phyloP scores from a whole-genome alignment of 2,113 vertebrate genomes.

The Muscicapa adusta region DNA sequence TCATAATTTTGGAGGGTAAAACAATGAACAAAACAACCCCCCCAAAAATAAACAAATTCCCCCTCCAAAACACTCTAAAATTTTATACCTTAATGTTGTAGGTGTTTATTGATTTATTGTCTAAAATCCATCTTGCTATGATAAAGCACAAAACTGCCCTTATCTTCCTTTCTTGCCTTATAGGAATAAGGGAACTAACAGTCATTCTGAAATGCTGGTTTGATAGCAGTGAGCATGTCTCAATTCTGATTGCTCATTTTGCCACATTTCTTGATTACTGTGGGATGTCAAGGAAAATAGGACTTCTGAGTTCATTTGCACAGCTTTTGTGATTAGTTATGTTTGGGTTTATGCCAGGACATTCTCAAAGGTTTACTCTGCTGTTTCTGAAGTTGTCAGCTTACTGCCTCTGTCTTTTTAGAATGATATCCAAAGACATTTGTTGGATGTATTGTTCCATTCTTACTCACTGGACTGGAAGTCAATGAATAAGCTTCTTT shows the following conservation, averaged over 20 bases:
- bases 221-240: not conserved
- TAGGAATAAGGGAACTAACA: not conserved
- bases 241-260: not conserved
- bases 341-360: not conserved
- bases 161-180: not conserved
- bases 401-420: not conserved
- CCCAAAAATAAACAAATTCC: not conserved
- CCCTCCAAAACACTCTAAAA: not conserved
- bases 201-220: not conserved
- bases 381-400: not conserved
- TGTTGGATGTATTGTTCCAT: not conserved
- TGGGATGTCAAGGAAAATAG: not conserved
- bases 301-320: conserved; percentile 4
- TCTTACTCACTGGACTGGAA: not conserved
- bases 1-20: not conserved
- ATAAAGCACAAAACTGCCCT: not conserved
- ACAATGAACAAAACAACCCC: fast-evolving
- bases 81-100: not conserved
- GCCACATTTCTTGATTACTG: not conserved
- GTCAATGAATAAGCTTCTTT: not conserved
- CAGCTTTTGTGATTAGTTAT: conserved; percentile 19
- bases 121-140: not conserved
- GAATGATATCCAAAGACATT: not conserved
- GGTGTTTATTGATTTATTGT: not conserved
- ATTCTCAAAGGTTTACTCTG: not conserved